Evolutionary conservation across 2,888 invertebrate genomes (phyloP).

Genomic region (Galerucella calmariensis): DNA sequence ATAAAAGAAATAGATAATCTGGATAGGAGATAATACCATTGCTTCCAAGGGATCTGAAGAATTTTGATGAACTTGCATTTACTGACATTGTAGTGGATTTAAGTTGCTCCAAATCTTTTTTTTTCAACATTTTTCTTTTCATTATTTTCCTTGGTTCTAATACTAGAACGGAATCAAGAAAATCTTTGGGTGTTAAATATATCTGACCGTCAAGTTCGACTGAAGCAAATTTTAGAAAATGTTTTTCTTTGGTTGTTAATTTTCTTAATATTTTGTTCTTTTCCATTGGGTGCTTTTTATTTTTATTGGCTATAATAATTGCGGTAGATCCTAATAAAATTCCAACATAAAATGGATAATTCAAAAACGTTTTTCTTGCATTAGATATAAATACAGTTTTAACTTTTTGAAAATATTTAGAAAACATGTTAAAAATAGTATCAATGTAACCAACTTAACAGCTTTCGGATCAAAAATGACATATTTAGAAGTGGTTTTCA

Average conservation of each 20-base stretch:
- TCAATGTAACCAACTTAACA: not conserved
- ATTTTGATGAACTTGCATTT: slow-evolving; percentile 80
- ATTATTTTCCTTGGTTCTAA: slow-evolving; percentile 85
- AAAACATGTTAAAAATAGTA: not conserved
- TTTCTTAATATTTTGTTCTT: slow-evolving; percentile 60
- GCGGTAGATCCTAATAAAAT: not conserved
- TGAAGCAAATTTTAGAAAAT: slow-evolving; percentile 95
- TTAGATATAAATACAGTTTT: not conserved
- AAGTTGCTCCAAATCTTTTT: slow-evolving; percentile 80
- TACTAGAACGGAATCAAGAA: slow-evolving; percentile 95
- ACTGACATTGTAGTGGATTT: slow-evolving; percentile 81
- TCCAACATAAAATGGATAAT: not conserved
- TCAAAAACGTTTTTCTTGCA: not conserved
- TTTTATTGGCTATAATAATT: not conserved
- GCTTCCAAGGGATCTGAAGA: slow-evolving; percentile 89
- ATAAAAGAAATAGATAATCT: slow-evolving; percentile 96
- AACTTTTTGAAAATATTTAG: not conserved
- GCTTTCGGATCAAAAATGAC: too few relatives aligned
- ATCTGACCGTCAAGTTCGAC: slow-evolving; percentile 92
- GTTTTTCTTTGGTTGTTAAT: slow-evolving; percentile 85
- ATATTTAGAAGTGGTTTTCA: too few relatives aligned
- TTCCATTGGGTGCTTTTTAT: not conserved
- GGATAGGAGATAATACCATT: slow-evolving; percentile 96
- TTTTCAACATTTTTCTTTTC: slow-evolving; percentile 78
- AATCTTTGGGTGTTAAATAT: slow-evolving; percentile 98